Percentiles rank a stretch among this genome's conserved stretches.
Evolutionary conservation across 2,113 vertebrate genomes (phyloP).

Genomic region (Campylomormyrus numenius): DNA sequence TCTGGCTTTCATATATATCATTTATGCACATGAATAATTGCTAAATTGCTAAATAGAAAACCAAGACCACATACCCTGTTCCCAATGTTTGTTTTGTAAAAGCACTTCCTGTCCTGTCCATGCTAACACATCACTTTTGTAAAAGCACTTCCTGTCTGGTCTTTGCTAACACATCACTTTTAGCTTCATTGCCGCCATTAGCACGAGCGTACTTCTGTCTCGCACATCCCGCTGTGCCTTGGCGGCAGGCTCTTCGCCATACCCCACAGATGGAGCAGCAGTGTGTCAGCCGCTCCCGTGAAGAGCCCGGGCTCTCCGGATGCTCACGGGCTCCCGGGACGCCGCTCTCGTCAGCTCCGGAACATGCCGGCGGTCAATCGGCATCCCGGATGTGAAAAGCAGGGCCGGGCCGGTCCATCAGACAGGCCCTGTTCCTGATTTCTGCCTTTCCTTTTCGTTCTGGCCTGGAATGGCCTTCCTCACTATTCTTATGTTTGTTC

Average conservation of each 20-base stretch:
- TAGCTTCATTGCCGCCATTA: constrained; percentile 26
- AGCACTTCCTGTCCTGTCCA: background rate
- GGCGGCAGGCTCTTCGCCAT: constrained; percentile 13
- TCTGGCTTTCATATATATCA: background rate
- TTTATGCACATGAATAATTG: background rate
- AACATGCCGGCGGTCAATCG: background rate
- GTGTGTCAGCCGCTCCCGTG: constrained; percentile 20
- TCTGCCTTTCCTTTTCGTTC: background rate
- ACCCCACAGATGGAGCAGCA: constrained; percentile 33
- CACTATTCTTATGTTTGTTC: background rate
- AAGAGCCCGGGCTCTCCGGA: background rate
- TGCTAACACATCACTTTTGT: background rate
- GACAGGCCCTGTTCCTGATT: background rate
- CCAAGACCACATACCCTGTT: background rate
- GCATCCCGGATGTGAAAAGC: background rate
- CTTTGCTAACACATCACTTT: background rate
- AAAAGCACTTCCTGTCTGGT: background rate
- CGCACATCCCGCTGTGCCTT: constrained; percentile 33
- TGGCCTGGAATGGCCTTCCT: background rate
- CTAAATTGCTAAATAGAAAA: background rate
- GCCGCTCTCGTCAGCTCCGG: background rate
- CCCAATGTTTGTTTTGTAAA: background rate
- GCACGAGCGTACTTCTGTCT: constrained; percentile 3
- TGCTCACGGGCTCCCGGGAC: background rate
- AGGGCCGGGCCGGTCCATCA: background rate